Percentiles rank a stretch among this genome's conserved stretches.
These are phyloP conservation scores for Dynastes hyllus DNA, from an alignment of 2,888 invertebrate genomes.

Conservation along the genomic window DNA sequence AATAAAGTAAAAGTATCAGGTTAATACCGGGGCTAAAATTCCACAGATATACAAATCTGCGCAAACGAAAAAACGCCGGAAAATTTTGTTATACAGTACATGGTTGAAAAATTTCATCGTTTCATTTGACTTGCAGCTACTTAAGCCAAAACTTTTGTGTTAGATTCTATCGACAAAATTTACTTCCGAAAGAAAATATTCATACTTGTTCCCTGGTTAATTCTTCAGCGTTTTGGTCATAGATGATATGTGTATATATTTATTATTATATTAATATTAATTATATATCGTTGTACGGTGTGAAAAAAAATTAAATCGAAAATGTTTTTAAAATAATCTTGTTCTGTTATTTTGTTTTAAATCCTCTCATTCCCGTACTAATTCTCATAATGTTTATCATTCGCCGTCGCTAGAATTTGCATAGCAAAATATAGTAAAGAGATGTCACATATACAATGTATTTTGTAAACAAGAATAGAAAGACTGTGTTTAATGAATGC, in stretches of 20 bases:
- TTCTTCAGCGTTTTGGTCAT: constrained; percentile 63
- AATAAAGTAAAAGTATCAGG: constrained; percentile 50
- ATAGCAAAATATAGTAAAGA: constrained; percentile 26
- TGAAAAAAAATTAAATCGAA: constrained; percentile 69
- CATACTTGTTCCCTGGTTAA: constrained; percentile 63
- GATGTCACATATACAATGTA: constrained; percentile 25
- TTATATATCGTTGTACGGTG: constrained; percentile 72
- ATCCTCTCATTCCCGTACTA: constrained; percentile 42
- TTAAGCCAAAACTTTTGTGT: constrained; percentile 40
- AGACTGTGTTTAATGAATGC: constrained; percentile 43
- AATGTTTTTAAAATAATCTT: constrained; percentile 68
- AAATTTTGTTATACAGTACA: constrained; percentile 56
- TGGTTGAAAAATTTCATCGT: constrained; percentile 66
- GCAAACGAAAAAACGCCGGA: constrained; percentile 35
- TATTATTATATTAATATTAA: constrained; percentile 70
- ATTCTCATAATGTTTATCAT: constrained; percentile 34
- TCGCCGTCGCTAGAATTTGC: constrained; percentile 40
- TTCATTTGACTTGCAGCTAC: constrained; percentile 66
- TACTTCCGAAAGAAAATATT: constrained; percentile 57
- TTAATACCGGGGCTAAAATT: constrained; percentile 28
- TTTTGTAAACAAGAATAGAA: constrained; percentile 37
- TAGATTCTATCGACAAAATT: constrained; percentile 29
- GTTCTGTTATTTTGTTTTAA: constrained; percentile 52
- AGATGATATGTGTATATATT: constrained; percentile 68
- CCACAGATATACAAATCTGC: constrained; percentile 1